Base-by-base conservation (phyloP, 2,797 vertebrate genomes). In the Brachyalestes nurse region DNA sequence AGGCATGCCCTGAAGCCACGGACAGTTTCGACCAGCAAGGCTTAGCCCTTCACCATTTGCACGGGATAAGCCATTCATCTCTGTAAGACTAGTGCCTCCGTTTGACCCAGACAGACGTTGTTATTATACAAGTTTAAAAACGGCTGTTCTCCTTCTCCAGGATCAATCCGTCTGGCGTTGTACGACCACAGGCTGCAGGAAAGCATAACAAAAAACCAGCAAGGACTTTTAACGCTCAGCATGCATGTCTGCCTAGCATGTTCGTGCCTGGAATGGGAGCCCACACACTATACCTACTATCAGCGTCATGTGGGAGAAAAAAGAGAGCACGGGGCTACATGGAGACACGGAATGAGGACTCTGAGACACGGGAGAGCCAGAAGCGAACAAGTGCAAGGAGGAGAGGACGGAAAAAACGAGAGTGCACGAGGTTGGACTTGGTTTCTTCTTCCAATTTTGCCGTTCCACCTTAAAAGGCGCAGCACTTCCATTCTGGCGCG, bases 131-230 rank as follows among this genome's bases (percentile, higher is more conserved):
- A 40, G 28, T 16, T 40, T 34, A 10, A 57, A 72, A 28, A 66
- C 17, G 14, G 64, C 60, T 58, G 58, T 65, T 58, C 61, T 75
- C 51, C 16, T 17, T 62, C 40, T 73, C 53, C 14, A 9, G 34
- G 64, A 70, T 57, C 14, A 79, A 62, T 40, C 77, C 45, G 77
- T 45, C 23, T 60, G 73, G 66, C 77, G 72, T 38, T 62, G 72
- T 61, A 51, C 72, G 78, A 77, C 67, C 80, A 62, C 51, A 73
- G 74, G 74, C 78, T 72, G 66, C 60, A 17, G 6, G n/a, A 40
- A 42, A 38, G 38, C 8, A 21, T 16, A 16, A n/a, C 55, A 70
- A 14, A 34, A 34, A 34, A 28, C 34, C 25, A 77, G 21, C 23
- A 25, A 38, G n/a, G 58, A 55, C 70, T 34, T 49, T 12, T 23